A percentile compares a stretch with the other conserved stretches of the same genome.
phyloP scores from a whole-genome alignment of 2,888 invertebrate species.

The Odontocolon sp. region DNA sequence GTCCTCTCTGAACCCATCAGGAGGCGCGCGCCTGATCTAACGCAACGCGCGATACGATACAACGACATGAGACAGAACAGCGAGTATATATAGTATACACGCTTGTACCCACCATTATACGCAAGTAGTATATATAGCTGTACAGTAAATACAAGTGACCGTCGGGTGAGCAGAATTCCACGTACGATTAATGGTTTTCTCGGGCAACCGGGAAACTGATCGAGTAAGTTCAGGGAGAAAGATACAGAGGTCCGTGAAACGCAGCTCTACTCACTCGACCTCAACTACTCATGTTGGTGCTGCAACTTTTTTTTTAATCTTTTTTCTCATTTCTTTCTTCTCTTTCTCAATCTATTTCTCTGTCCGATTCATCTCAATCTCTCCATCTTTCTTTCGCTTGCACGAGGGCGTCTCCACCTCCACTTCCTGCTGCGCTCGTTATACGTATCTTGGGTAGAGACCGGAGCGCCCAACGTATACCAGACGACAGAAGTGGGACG shows the following conservation, averaged over 20 bases:
- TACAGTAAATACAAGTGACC: constrained; percentile 51
- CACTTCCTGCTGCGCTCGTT: constrained; percentile 23
- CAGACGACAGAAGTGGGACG: constrained; percentile 74
- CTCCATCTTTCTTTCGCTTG: neutral
- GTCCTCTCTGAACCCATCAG: constrained; percentile 18
- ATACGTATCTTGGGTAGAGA: neutral
- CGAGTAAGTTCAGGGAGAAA: constrained; percentile 45
- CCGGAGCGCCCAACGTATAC: constrained; percentile 14
- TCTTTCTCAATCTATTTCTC: constrained; percentile 5
- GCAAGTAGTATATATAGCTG: constrained; percentile 3
- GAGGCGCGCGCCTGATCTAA: constrained; percentile 40
- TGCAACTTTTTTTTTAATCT: constrained; percentile 36
- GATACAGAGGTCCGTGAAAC: constrained; percentile 41
- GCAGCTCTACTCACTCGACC: constrained; percentile 30
- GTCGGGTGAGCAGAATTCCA: constrained; percentile 57
- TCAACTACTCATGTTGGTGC: neutral
- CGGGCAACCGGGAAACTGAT: constrained; percentile 55
- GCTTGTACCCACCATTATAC: neutral
- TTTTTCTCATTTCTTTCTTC: constrained; percentile 1
- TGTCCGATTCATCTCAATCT: neutral
- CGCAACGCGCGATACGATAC: constrained; percentile 33
- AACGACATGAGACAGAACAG: constrained; percentile 12
- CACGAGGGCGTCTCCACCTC: constrained; percentile 18
- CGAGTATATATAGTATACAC: neutral
- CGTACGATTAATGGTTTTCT: constrained; percentile 64